These are phyloP conservation scores for Aradophagus sp. DNA, from an alignment of 1,140 invertebrate species.

Conservation along the genomic window DNA sequence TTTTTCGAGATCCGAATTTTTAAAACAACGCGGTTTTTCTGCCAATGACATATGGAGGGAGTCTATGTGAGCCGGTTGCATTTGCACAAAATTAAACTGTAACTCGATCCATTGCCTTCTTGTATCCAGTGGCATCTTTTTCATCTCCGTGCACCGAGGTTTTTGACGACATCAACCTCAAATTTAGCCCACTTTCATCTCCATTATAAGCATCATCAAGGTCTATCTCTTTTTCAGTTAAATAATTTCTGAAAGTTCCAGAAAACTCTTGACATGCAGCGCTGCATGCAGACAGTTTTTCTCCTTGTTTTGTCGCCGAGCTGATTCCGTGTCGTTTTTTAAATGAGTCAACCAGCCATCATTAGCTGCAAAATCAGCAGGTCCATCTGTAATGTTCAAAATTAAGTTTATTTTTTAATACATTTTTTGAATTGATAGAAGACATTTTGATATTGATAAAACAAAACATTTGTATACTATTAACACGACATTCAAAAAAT, in stretches of 20 bases:
- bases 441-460: too few relatives aligned
- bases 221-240: slow-evolving; percentile 15
- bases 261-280: not conserved
- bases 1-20: not conserved
- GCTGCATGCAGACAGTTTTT: slow-evolving; percentile 3
- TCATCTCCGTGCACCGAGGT: slow-evolving; percentile 51
- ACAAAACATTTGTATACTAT: too few relatives aligned
- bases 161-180: slow-evolving; percentile 46
- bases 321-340: slow-evolving; percentile 2
- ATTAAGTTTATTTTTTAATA: not conserved
- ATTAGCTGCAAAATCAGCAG: not conserved
- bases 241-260: not conserved
- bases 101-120: slow-evolving; percentile 38
- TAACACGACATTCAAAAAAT: too few relatives aligned
- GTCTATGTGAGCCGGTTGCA: slow-evolving; percentile 54
- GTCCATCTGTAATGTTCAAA: not conserved
- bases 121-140: slow-evolving; percentile 22
- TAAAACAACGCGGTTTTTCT: not conserved
- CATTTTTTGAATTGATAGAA: too few relatives aligned
- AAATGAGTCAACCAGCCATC: slow-evolving; percentile 4
- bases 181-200: slow-evolving; percentile 61
- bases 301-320: slow-evolving; percentile 2
- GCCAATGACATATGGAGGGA: slow-evolving; percentile 5
- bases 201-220: slow-evolving; percentile 53
- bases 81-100: slow-evolving; percentile 65